Evolutionary conservation across 92 coral and sea anemone species (phyloP).

Genomic region (Zoanthus solanderi): DNA sequence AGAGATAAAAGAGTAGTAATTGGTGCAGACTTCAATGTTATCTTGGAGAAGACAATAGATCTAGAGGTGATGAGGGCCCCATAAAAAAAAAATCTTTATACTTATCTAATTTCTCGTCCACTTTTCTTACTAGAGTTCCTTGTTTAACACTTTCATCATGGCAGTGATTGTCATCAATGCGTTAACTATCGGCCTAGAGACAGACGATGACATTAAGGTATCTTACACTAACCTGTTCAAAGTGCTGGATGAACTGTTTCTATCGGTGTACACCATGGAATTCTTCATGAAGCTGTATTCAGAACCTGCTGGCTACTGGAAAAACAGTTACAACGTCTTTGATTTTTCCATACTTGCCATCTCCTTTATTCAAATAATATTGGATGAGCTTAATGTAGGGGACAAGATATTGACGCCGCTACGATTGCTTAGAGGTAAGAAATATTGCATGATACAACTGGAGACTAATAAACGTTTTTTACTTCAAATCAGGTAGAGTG

Average conservation of each 20-base stretch:
- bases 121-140: slow-evolving; percentile 68
- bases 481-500: too few species aligned
- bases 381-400: slow-evolving; percentile 93
- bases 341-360: slow-evolving; percentile 88
- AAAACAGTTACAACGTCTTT: slow-evolving; percentile 94
- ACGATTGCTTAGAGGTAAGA: slow-evolving; percentile 90
- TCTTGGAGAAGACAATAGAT: too few species aligned
- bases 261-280: slow-evolving; percentile 95
- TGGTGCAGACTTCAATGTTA: too few species aligned
- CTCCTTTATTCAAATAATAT: slow-evolving; percentile 92
- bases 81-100: too few species aligned
- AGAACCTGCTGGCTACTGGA: slow-evolving; percentile 92
- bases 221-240: slow-evolving; percentile 74
- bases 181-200: slow-evolving; percentile 91
- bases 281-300: slow-evolving; percentile 92
- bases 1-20: too few species aligned
- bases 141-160: slow-evolving; percentile 93
- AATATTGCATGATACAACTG: neutral
- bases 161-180: slow-evolving; percentile 87
- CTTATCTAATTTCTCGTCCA: neutral
- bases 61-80: too few species aligned
- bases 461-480: neutral
- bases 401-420: slow-evolving; percentile 93
- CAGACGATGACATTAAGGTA: slow-evolving; percentile 75
- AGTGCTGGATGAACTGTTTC: slow-evolving; percentile 86